phyloP scores from a whole-genome alignment of 2,797 vertebrate species.

The Lepilemur ruficaudatus region DNA sequence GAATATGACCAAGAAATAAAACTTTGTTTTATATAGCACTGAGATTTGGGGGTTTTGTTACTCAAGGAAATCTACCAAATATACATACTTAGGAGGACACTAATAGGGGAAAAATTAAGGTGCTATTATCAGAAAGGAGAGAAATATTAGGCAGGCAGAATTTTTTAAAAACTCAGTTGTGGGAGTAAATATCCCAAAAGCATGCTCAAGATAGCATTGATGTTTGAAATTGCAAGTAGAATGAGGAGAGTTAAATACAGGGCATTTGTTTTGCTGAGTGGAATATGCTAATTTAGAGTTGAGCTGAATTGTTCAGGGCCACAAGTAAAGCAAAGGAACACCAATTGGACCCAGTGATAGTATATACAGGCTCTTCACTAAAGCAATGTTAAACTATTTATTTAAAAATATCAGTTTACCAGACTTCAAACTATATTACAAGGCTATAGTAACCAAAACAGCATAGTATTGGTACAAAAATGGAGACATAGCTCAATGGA shows the following conservation, averaged over 20 bases:
- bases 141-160: background rate
- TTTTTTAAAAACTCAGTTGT: background rate
- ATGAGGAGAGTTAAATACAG: background rate
- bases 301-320: background rate
- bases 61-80: background rate
- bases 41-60: background rate
- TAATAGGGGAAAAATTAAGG: background rate
- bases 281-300: background rate
- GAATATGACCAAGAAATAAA: background rate
- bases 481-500: too few relatives aligned
- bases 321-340: background rate
- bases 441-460: too few relatives aligned
- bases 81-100: background rate
- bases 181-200: background rate
- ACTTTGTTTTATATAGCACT: background rate
- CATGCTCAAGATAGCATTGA: background rate
- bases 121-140: background rate
- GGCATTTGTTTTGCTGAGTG: background rate
- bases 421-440: too few relatives aligned
- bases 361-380: background rate
- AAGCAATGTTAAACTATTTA: background rate
- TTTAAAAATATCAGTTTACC: background rate
- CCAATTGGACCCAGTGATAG: background rate
- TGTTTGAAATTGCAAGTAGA: background rate
- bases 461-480: too few relatives aligned